A percentile compares a stretch with the other conserved stretches of the same genome.
These are phyloP conservation scores for Tinamus guttatus DNA, from an alignment of 2,113 vertebrate genomes.

Conservation along the genomic window DNA sequence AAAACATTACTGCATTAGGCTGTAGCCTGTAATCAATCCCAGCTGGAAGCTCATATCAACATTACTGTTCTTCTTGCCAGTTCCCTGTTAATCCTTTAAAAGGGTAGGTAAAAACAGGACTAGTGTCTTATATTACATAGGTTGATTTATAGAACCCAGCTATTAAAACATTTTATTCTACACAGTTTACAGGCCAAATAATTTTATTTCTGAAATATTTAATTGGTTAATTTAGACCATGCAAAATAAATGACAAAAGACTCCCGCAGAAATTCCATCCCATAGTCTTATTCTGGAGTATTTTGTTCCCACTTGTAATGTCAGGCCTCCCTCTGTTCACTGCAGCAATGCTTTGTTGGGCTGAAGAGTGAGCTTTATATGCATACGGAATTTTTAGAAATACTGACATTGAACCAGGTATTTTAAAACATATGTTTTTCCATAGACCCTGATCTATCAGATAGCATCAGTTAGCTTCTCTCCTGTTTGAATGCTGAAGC, in stretches of 20 bases:
- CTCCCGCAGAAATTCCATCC: slow-evolving; percentile 10
- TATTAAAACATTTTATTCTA: slow-evolving; percentile 67
- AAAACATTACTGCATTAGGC: slow-evolving; percentile 44
- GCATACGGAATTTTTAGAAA: slow-evolving; percentile 15
- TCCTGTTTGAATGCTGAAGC: neutral
- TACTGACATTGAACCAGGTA: neutral
- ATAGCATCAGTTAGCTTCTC: neutral
- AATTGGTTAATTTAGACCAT: slow-evolving; percentile 64
- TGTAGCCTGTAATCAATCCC: slow-evolving; percentile 66
- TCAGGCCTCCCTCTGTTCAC: neutral
- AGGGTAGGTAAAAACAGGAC: slow-evolving; percentile 61
- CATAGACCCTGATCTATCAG: neutral
- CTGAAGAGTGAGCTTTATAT: neutral
- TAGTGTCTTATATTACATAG: slow-evolving; percentile 56
- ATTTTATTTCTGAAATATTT: slow-evolving; percentile 66
- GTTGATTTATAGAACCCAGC: slow-evolving; percentile 64
- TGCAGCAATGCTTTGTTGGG: neutral
- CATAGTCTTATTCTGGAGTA: slow-evolving; percentile 26
- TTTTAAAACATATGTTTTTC: neutral
- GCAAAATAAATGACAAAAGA: slow-evolving; percentile 20
- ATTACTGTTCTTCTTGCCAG: slow-evolving; percentile 60
- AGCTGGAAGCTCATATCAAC: slow-evolving; percentile 62
- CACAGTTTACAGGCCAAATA: slow-evolving; percentile 23
- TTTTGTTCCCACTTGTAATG: slow-evolving; percentile 43
- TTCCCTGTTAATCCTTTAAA: slow-evolving; percentile 69